Percentiles rank a stretch among this genome's conserved stretches.
phyloP scores from a whole-genome alignment of 2,888 invertebrate genomes.

The Micoletzkya japonica region DNA sequence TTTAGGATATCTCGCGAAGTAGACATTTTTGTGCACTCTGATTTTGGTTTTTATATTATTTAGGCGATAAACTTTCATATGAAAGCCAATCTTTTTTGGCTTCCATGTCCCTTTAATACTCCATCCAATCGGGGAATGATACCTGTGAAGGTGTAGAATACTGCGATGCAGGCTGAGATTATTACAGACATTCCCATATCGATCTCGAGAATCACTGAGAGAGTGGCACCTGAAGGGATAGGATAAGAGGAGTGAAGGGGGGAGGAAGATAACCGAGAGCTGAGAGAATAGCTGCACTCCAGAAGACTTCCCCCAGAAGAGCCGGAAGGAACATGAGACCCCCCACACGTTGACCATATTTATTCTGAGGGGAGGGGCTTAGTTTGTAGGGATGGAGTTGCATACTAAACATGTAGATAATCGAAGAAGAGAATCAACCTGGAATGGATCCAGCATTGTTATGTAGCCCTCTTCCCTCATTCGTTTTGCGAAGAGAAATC shows the following conservation, averaged over 20 bases:
- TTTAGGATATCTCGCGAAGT: no score
- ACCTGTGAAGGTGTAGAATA: conserved; percentile 83
- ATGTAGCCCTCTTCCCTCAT: conserved; percentile 91
- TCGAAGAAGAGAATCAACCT: conserved; percentile 35
- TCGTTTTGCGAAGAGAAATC: conserved; percentile 94
- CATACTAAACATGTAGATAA: not conserved
- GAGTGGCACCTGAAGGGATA: conserved; percentile 80
- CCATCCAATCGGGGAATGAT: no score
- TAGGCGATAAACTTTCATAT: no score
- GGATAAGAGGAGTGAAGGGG: not conserved
- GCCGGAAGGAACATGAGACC: conserved; percentile 93
- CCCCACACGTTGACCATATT: conserved; percentile 95
- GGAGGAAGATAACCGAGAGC: conserved; percentile 76
- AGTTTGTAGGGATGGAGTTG: not conserved
- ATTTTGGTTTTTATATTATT: no score
- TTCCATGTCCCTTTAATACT: no score
- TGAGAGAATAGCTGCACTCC: conserved; percentile 96
- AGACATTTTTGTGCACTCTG: no score
- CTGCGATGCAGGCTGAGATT: conserved; percentile 90
- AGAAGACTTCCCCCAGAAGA: conserved; percentile 94
- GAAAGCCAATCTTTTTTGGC: no score
- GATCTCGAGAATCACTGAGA: conserved; percentile 95
- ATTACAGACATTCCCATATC: conserved; percentile 89
- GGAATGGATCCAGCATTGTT: conserved; percentile 94
- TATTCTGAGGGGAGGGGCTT: conserved; percentile 74